Evolutionary conservation across 2,888 invertebrate species (phyloP).

Genomic region (Philereme transversata): DNA sequence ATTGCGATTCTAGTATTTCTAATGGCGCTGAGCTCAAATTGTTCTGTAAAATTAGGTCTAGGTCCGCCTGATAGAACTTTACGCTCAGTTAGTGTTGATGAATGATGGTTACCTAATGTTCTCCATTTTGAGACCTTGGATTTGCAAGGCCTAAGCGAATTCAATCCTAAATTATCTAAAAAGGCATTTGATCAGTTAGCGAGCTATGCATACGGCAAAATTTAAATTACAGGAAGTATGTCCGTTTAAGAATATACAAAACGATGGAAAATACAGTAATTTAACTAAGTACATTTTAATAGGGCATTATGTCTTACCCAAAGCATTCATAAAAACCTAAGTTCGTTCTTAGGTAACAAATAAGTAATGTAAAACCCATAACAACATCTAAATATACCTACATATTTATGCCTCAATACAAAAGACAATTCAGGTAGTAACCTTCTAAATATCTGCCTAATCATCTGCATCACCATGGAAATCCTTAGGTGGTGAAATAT

Average conservation of each 20-base stretch:
- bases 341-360: too few relatives aligned
- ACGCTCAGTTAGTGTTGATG: conserved; percentile 4
- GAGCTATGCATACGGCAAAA: background rate
- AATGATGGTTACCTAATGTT: conserved; percentile 29
- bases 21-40: too few relatives aligned
- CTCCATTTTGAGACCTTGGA: conserved; percentile 31
- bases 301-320: background rate
- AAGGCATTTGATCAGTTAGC: background rate
- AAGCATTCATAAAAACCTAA: background rate
- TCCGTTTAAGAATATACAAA: background rate
- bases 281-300: background rate
- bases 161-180: background rate
- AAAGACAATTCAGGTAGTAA: too few relatives aligned
- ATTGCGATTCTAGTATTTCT: too few relatives aligned
- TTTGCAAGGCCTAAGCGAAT: conserved; percentile 18
- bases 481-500: conserved; percentile 1
- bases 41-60: background rate
- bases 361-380: too few relatives aligned
- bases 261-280: background rate
- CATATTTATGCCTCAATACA: too few relatives aligned
- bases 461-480: background rate
- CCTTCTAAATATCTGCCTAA: background rate
- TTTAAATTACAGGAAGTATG: conserved; percentile 11
- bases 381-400: too few relatives aligned
- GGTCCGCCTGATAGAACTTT: background rate